Percentiles rank a stretch among this genome's conserved stretches.
These are phyloP conservation scores for Iguana delicatissima DNA, from an alignment of 2,797 vertebrate species.

Conservation along the genomic window DNA sequence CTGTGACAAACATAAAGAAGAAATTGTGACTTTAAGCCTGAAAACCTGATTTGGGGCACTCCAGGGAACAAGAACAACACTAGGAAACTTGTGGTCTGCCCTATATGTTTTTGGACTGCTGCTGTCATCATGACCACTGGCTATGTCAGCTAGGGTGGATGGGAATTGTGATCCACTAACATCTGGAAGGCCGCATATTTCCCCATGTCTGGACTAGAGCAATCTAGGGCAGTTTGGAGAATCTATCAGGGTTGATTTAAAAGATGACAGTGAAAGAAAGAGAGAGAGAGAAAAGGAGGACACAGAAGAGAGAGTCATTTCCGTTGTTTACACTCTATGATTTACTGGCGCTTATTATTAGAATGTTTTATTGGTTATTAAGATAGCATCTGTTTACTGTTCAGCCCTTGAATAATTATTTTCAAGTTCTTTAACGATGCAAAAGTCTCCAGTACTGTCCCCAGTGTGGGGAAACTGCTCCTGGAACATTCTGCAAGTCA, in stretches of 20 bases:
- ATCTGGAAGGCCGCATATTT: neutral
- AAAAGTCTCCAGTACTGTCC: neutral
- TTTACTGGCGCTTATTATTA: neutral
- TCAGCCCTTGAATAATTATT: neutral
- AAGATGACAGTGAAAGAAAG: neutral
- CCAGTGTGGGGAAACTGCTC: neutral
- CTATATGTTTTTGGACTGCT: neutral
- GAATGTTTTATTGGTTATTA: constrained; percentile 1
- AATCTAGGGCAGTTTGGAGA: neutral
- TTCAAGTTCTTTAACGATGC: neutral
- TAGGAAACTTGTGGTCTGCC: neutral
- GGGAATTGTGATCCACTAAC: neutral
- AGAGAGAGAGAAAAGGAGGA: neutral
- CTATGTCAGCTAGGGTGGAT: neutral
- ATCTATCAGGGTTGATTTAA: too few relatives aligned
- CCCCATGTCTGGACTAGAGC: neutral
- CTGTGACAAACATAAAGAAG: neutral
- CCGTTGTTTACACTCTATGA: neutral
- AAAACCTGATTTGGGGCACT: neutral
- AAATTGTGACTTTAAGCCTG: neutral
- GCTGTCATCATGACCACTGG: neutral
- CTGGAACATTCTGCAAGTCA: neutral
- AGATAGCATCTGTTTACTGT: constrained; percentile 2
- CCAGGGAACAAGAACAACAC: neutral
- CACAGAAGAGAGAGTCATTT: neutral